Evolutionary conservation across 1,140 invertebrate species (phyloP), one percentile per base, ranked within the genome.

Genomic region (Geopemphigus sp.): DNA sequence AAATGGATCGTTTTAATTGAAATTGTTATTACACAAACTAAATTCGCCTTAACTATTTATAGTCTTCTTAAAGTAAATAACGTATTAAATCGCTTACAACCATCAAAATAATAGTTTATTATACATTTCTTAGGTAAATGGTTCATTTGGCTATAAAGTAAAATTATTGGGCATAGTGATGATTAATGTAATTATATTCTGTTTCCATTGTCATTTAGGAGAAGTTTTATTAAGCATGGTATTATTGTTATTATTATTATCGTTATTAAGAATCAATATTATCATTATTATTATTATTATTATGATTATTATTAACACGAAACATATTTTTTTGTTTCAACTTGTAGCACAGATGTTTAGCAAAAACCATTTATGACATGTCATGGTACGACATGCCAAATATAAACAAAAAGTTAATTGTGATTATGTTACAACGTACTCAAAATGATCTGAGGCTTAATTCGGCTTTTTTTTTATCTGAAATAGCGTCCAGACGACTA

Each of bases 401-500:
- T 15, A 47, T 17, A 24, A 47, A 47, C 17, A 68, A 50, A 5
- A 47, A 45, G 17, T 5, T 50, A 0, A 17, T 68, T 5, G 14
- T 68, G 3, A 68, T 68, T 6, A 68, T 68, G 66, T 50, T 68
- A 5, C 66, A 68, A 50, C 45, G 66, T 26, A 50, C 66, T 14
- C 66, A 68, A 68, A 47, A 24, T 24, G 39, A 68, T 50, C 10
- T 68, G n/a, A 4, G 1, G 10, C 5, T 32, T 19, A 68, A 47
- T 32, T 47, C 39, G 24, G 45, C 39, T 5, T 1, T 68, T 14
- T 50, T 68, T 68, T 47, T 45, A 24, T 3, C 6, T 4, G 14
- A 68, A 50, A 0, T 5, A 22, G 19, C 22, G 15, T 68, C 66
- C 15, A 64, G 61, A 64, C n/a, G 15, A 6, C n/a, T 39, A 15